Evolutionary conservation across 1,140 invertebrate genomes (phyloP).

Genomic region (Leucophenga varia): DNA sequence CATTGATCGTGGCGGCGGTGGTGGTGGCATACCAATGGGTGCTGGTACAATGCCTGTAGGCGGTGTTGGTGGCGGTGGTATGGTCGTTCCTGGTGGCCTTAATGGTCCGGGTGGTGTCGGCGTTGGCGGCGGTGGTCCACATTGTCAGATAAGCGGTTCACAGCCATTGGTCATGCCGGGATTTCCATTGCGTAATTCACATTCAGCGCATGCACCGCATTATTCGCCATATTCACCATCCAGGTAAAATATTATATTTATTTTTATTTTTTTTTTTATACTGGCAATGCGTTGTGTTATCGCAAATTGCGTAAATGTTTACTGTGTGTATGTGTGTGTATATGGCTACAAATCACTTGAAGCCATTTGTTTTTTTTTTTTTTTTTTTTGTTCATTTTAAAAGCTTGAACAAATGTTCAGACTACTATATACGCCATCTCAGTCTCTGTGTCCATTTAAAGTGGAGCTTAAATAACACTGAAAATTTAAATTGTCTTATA

Average conservation of each 20-base stretch:
- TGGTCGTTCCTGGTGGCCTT: slow-evolving; percentile 24
- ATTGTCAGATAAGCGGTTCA: slow-evolving; percentile 61
- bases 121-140: slow-evolving; percentile 34
- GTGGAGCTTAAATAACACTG: too few relatives aligned
- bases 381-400: too few relatives aligned
- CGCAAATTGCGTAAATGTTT: neutral
- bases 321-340: too few relatives aligned
- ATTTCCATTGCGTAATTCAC: slow-evolving; percentile 71
- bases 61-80: slow-evolving; percentile 39
- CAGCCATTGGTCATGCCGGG: slow-evolving; percentile 77
- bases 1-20: slow-evolving; percentile 44
- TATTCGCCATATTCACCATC: slow-evolving; percentile 85
- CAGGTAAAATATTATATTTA: slow-evolving; percentile 56
- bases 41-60: slow-evolving; percentile 26
- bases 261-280: neutral
- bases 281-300: neutral
- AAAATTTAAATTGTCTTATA: too few relatives aligned
- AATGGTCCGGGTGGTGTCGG: slow-evolving; percentile 37
- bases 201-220: slow-evolving; percentile 70
- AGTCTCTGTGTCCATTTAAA: too few relatives aligned
- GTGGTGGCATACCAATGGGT: slow-evolving; percentile 24
- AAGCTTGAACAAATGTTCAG: too few relatives aligned
- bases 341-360: too few relatives aligned
- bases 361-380: too few relatives aligned
- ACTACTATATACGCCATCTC: too few relatives aligned